These are phyloP conservation scores for Calidris pygmaea DNA, from an alignment of 2,113 vertebrate species.

Conservation along the genomic window DNA sequence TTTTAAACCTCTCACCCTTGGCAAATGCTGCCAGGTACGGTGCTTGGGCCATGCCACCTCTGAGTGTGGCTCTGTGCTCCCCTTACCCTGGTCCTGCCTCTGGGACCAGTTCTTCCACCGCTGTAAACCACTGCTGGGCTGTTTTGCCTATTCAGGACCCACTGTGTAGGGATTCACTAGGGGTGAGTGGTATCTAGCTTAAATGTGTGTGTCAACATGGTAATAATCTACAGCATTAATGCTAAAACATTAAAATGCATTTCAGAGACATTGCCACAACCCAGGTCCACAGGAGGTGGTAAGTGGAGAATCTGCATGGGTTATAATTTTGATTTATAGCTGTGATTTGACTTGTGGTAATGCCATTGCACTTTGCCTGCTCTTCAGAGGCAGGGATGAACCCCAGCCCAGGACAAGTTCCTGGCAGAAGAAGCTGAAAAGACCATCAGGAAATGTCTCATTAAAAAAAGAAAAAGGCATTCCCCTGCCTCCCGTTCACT, in stretches of 20 bases:
- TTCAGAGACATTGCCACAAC: fast-evolving
- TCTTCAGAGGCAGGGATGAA: background rate
- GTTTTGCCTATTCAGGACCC: fast-evolving
- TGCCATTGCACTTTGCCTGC: fast-evolving
- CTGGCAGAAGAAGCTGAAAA: background rate
- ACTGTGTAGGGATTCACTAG: fast-evolving
- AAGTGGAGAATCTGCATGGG: fast-evolving
- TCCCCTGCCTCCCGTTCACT: fast-evolving
- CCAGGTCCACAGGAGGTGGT: background rate
- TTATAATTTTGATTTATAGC: background rate
- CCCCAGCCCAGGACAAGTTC: background rate
- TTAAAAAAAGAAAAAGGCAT: background rate
- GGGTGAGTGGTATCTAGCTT: fast-evolving
- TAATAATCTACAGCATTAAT: fast-evolving
- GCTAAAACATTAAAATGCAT: no score
- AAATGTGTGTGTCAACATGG: fast-evolving
- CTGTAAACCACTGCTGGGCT: fast-evolving
- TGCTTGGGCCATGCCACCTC: fast-evolving
- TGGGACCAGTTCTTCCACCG: background rate
- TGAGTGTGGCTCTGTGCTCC: background rate
- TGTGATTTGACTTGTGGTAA: fast-evolving
- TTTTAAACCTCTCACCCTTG: fast-evolving
- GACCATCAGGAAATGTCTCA: background rate
- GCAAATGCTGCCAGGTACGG: fast-evolving
- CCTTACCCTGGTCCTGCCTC: background rate